Conservation (phyloP, 2,888 invertebrate genomes). For the Lissonota sp. region DNA sequence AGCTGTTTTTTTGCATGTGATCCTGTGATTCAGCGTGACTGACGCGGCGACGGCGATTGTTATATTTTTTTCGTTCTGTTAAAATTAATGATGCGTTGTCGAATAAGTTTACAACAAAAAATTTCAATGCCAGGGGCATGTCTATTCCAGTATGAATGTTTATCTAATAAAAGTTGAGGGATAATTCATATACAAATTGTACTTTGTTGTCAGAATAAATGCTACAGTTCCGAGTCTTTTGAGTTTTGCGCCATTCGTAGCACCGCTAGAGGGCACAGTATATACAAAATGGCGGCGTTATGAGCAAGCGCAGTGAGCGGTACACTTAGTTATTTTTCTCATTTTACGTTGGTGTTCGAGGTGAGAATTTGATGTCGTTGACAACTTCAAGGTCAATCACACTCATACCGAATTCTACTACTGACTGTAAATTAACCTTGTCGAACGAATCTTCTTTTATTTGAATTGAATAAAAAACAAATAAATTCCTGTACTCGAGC, state of each 20-base stretch:
- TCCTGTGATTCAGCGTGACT: neutral
- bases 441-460: slow-evolving; percentile 6
- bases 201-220: no score
- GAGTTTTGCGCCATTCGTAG: slow-evolving; percentile 1
- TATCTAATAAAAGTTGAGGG: no score
- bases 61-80: no score
- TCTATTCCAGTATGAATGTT: no score
- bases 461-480: neutral
- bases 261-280: neutral
- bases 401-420: slow-evolving; percentile 47
- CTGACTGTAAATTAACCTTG: slow-evolving; percentile 55
- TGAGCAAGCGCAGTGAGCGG: neutral
- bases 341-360: slow-evolving; percentile 19
- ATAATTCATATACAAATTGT: no score
- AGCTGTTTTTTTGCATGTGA: slow-evolving; percentile 6
- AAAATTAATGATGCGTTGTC: no score
- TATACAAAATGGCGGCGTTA: neutral
- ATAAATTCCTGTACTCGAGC: neutral
- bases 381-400: slow-evolving; percentile 41
- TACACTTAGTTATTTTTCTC: slow-evolving; percentile 1
- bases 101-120: no score
- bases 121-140: no score
- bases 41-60: neutral
- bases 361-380: neutral
- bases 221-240: neutral